Evolutionary conservation across 1,140 invertebrate species (phyloP).

Genomic region (Musca domestica): DNA sequence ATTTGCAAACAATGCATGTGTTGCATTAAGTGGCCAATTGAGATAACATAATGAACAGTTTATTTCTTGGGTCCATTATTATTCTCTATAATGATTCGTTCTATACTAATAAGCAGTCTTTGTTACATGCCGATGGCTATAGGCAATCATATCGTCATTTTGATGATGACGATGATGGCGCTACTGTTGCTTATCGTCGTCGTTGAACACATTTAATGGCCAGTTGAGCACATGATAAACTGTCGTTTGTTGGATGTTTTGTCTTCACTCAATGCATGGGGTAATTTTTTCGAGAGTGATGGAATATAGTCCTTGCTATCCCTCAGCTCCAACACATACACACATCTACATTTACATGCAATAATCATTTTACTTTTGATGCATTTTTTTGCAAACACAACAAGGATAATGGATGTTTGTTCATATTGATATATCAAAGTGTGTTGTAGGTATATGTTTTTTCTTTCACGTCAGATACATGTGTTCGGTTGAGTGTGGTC

Average conservation of each 20-base stretch:
- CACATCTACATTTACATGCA: neutral
- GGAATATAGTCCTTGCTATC: constrained; percentile 45
- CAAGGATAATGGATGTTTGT: neutral
- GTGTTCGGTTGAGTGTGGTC: neutral
- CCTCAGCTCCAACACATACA: constrained; percentile 5
- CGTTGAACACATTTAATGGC: constrained; percentile 51
- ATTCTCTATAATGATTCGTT: no score
- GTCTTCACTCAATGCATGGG: neutral
- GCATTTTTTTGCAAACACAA: neutral
- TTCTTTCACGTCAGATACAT: neutral
- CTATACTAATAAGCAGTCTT: neutral
- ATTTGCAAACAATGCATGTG: no score
- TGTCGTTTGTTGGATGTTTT: constrained; percentile 27
- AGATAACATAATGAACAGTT: no score
- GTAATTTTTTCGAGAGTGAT: constrained; percentile 45
- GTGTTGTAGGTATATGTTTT: neutral
- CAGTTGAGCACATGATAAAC: constrained; percentile 54
- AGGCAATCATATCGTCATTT: neutral
- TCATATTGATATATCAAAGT: neutral
- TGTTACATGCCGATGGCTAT: neutral
- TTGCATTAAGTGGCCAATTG: no score
- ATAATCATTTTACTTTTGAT: neutral
- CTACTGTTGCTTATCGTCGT: constrained; percentile 28
- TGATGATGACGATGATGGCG: constrained; percentile 29
- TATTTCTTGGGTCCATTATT: no score